A percentile compares a stretch with the other conserved stretches of the same genome.
Conservation (phyloP, 2,888 invertebrate species). For the Papilio protenor region DNA sequence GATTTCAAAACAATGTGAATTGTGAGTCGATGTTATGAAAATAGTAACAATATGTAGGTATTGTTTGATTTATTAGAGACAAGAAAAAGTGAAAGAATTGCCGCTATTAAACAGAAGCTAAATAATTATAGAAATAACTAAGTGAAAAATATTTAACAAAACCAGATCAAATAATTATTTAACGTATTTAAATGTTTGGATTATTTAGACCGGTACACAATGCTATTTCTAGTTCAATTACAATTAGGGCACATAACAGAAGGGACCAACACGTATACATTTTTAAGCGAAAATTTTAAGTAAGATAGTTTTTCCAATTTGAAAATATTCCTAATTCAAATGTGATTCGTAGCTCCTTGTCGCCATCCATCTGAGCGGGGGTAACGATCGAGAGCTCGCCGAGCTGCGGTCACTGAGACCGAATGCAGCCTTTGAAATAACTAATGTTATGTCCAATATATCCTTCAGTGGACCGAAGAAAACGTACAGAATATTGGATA, state of each 20-base stretch:
- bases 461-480: slow-evolving; percentile 11
- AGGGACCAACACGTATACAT: not conserved
- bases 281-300: not conserved
- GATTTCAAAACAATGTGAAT: not conserved
- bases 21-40: slow-evolving; percentile 9
- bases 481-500: not conserved
- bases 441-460: slow-evolving; percentile 38
- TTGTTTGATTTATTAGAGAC: not conserved
- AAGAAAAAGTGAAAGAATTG: not conserved
- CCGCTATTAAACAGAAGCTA: not conserved
- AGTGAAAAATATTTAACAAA: not conserved
- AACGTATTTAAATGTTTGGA: not conserved
- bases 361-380: slow-evolving; percentile 49
- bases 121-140: not conserved
- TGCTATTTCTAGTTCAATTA: not conserved
- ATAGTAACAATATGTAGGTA: not conserved
- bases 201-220: not conserved
- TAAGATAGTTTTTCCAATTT: not conserved
- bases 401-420: slow-evolving; percentile 45
- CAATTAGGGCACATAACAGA: not conserved
- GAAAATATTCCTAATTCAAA: not conserved
- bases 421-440: slow-evolving; percentile 38
- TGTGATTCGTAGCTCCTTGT: slow-evolving; percentile 28
- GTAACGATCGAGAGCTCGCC: slow-evolving; percentile 56
- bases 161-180: not conserved